A percentile compares a stretch with the other conserved stretches of the same genome.
These are phyloP conservation scores for Saccostrea echinata DNA, from an alignment of 1,140 invertebrate genomes.

Conservation along the genomic window DNA sequence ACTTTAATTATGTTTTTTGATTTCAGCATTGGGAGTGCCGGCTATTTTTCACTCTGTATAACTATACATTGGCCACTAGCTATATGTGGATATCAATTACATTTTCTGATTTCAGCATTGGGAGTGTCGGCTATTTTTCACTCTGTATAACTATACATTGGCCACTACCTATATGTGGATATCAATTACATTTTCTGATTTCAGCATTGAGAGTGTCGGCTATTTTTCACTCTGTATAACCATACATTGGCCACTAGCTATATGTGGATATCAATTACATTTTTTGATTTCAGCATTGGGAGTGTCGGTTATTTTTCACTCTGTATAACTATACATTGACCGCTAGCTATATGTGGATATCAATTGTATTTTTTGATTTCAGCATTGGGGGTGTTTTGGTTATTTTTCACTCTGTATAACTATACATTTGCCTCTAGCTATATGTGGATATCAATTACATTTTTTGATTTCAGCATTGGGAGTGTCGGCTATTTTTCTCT, in stretches of 20 bases:
- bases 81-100: constrained; percentile 90
- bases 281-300: background rate
- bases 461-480: background rate
- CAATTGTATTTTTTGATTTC: background rate
- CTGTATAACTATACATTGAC: background rate
- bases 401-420: background rate
- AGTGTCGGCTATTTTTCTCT: background rate
- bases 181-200: background rate
- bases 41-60: background rate
- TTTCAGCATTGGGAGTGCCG: background rate
- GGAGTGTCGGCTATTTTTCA: background rate
- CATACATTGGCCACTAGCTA: no score
- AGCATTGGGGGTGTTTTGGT: background rate
- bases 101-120: constrained; percentile 80
- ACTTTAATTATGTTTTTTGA: background rate
- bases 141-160: background rate
- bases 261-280: no score
- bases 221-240: background rate
- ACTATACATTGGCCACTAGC: constrained; percentile 84
- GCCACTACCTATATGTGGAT: no score
- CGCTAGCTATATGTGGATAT: no score
- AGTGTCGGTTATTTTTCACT: background rate
- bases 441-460: background rate
- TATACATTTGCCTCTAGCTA: background rate
- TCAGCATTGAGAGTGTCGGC: background rate